phyloP scores from a whole-genome alignment of 92 coral and sea anemone species.

The Zoanthus sansibaricus region DNA sequence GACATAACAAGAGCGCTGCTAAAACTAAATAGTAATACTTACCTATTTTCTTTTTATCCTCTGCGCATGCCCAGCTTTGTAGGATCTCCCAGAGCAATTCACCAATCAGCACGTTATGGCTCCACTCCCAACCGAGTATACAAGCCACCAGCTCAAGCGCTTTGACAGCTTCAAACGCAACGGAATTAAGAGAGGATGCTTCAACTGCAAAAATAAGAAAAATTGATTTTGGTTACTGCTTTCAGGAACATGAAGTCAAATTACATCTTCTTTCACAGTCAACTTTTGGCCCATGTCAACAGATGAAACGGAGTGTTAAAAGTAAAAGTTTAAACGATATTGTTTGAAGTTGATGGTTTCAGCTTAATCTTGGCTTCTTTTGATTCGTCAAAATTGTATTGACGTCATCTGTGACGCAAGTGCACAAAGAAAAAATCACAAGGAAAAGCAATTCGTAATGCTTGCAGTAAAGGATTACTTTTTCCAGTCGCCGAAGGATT shows the following conservation, averaged over 20 bases:
- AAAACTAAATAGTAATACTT: not conserved
- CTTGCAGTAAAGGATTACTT: too few species aligned
- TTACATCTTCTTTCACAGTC: not conserved
- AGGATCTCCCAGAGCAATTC: slow-evolving; percentile 80
- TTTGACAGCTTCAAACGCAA: slow-evolving; percentile 80
- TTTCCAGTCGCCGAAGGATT: too few species aligned
- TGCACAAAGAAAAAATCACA: too few species aligned
- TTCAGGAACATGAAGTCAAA: not conserved
- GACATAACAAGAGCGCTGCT: not conserved
- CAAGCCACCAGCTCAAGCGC: slow-evolving; percentile 82
- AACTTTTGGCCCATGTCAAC: not conserved
- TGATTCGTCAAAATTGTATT: too few species aligned
- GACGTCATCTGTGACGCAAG: too few species aligned
- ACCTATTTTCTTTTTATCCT: not conserved
- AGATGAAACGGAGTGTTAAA: not conserved
- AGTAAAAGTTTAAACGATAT: too few species aligned
- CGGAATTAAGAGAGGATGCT: slow-evolving; percentile 48
- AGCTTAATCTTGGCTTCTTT: too few species aligned
- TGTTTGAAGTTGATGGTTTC: too few species aligned
- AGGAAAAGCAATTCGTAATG: too few species aligned
- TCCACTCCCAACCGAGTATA: slow-evolving; percentile 95
- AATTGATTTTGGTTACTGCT: not conserved
- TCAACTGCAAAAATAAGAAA: slow-evolving; percentile 59
- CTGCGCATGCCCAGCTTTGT: slow-evolving; percentile 63
- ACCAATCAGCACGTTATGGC: slow-evolving; percentile 70